Evolutionary conservation across 1,140 invertebrate genomes (phyloP), one percentile per base, ranked within the genome.

Genomic region (Drosophila lowei): DNA sequence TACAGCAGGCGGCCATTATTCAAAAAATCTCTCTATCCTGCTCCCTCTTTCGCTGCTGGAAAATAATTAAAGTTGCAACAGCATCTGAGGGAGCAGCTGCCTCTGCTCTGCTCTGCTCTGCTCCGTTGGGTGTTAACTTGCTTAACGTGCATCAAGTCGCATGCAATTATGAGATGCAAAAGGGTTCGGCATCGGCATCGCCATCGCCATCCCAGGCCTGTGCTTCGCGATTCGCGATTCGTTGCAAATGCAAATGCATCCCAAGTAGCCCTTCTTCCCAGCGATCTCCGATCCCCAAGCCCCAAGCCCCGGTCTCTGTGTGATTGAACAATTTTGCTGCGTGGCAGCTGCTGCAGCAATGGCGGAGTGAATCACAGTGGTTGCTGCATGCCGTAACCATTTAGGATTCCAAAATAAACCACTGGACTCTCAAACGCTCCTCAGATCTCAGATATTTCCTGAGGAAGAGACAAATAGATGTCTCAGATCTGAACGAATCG

Each of bases 241-340:
- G 81, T 68, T 66, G 72, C 75, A 71, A 85, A 85, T 85, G 81
- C 81, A 86, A 86, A 86, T 85, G 76, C 56, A 25, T 46, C 47
- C 46, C 49, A 61, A 63, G 42, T 71, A 47, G 41, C 77, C 62
- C 21, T n/a, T 61, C 18, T 18, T 18, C 18, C 64, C 54, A 58
- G 53, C 42, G 16, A 59, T 9, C 2, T 2, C 28, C 28, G 18
- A 11, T 34, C 3, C 56, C 64, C 49, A 15, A 58, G 42, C 53
- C 57, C 43, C 50, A 56, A 44, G 38, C 47, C 30, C 65, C 57
- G 57, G 52, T 65, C 59, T 62, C 67, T 88, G 77, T 72, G 83
- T 86, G 88, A 86, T 86, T 86, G 83, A 88, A 86, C 83, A 86
- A 86, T 86, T 86, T 86, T 86, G 50, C 81, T 63, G 76, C 53